These are phyloP conservation scores for Tylochromis polylepis DNA, from an alignment of 2,113 vertebrate genomes.

Conservation along the genomic window DNA sequence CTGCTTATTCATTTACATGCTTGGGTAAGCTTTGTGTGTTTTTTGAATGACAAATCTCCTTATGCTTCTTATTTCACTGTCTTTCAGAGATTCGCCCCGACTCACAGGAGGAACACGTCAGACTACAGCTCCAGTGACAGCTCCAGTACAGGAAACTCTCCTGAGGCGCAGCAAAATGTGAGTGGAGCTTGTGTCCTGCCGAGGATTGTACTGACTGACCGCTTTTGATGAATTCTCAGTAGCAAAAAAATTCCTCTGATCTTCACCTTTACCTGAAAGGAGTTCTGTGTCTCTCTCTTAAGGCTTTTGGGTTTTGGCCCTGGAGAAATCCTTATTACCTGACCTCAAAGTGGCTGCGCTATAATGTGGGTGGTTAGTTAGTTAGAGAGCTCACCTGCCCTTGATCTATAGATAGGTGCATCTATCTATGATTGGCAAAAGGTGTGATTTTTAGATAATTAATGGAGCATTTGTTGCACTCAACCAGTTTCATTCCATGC, in stretches of 20 bases:
- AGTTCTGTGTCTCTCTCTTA: constrained; percentile 42
- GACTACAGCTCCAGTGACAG: constrained; percentile 66
- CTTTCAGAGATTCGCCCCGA: constrained; percentile 55
- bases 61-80: not conserved
- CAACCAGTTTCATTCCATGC: not conserved
- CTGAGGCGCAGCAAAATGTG: constrained; percentile 68
- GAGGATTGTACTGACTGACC: not conserved
- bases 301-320: constrained; percentile 52
- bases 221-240: not conserved
- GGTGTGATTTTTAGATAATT: not conserved
- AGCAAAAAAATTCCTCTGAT: not conserved
- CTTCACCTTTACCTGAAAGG: not conserved
- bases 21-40: not conserved
- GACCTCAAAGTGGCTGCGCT: constrained; percentile 66
- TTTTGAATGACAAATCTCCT: not conserved
- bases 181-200: constrained; percentile 5
- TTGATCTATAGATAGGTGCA: constrained; percentile 35
- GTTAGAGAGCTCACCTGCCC: constrained; percentile 8
- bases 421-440: constrained; percentile 46
- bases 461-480: not conserved
- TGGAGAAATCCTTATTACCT: constrained; percentile 62
- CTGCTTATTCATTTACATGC: not conserved
- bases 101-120: constrained; percentile 65
- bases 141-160: constrained; percentile 68
- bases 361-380: constrained; percentile 66